phyloP scores from a whole-genome alignment of 2,113 vertebrate genomes.

The Pygoscelis adeliae region DNA sequence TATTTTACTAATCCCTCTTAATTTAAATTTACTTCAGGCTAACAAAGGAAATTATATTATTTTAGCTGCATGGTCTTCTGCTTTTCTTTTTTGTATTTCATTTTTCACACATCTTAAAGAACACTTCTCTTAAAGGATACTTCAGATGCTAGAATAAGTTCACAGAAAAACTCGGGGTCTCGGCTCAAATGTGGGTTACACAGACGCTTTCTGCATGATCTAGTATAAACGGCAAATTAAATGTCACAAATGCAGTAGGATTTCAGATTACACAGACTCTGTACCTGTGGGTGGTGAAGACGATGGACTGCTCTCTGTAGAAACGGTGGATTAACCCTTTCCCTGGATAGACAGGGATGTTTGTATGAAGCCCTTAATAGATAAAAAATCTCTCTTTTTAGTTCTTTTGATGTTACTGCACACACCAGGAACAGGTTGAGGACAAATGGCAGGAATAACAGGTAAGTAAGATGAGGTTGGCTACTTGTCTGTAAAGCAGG shows the following conservation, averaged over 20 bases:
- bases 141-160: not conserved
- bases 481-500: not conserved
- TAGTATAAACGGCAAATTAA: not conserved
- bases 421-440: not conserved
- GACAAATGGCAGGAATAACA: not conserved
- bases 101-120: not conserved
- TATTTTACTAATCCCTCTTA: conserved; percentile 22
- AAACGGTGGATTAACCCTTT: not conserved
- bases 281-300: not conserved
- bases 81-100: not conserved
- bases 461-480: not conserved
- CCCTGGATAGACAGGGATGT: not conserved
- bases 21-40: not conserved
- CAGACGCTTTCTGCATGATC: not conserved
- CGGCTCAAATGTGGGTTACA: not conserved
- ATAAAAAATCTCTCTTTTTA: not conserved
- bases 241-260: not conserved
- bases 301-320: not conserved
- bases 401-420: not conserved
- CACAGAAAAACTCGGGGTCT: not conserved
- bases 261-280: not conserved
- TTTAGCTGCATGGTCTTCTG: not conserved
- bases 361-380: not conserved
- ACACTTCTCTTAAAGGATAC: not conserved
- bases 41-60: not conserved